Conservation (phyloP, 2,888 invertebrate species). For the Muschampia plurimacula region DNA sequence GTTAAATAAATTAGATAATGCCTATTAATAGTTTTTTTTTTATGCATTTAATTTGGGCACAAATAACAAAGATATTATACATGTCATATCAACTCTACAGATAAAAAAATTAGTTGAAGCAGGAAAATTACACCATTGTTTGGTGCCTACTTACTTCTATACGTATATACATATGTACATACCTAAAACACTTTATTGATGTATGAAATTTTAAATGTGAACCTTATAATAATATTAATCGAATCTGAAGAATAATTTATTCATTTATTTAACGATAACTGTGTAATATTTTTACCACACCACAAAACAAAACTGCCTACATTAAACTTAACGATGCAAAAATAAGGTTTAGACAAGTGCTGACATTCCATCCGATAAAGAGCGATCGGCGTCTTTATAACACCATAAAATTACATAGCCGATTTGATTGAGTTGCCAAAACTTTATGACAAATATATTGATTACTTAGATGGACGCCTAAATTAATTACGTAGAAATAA, state of each 20-base stretch:
- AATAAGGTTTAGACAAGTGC: slow-evolving; percentile 48
- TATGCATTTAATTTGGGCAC: too few relatives aligned
- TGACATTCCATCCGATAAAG: slow-evolving; percentile 50
- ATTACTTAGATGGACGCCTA: not conserved
- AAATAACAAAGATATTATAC: too few relatives aligned
- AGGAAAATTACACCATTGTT: too few relatives aligned
- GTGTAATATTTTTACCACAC: slow-evolving; percentile 8
- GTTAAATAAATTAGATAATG: too few relatives aligned
- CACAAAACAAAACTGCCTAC: slow-evolving; percentile 15
- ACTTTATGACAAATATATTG: slow-evolving; percentile 58
- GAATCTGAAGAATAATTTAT: not conserved
- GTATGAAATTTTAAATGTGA: not conserved
- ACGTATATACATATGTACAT: too few relatives aligned
- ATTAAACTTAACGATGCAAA: slow-evolving; percentile 48
- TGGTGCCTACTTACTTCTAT: too few relatives aligned
- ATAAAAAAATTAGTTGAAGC: too few relatives aligned
- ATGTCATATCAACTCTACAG: too few relatives aligned
- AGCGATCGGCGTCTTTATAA: slow-evolving; percentile 64
- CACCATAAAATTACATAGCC: slow-evolving; percentile 67
- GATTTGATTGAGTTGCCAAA: slow-evolving; percentile 67
- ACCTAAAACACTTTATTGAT: not conserved
- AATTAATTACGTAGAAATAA: slow-evolving; percentile 1
- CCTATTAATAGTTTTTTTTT: too few relatives aligned
- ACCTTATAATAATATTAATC: not conserved
- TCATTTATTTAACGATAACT: not conserved